Base-by-base conservation (phyloP, 2,888 invertebrate genomes). In the Eueremaeus valkanovi region DNA sequence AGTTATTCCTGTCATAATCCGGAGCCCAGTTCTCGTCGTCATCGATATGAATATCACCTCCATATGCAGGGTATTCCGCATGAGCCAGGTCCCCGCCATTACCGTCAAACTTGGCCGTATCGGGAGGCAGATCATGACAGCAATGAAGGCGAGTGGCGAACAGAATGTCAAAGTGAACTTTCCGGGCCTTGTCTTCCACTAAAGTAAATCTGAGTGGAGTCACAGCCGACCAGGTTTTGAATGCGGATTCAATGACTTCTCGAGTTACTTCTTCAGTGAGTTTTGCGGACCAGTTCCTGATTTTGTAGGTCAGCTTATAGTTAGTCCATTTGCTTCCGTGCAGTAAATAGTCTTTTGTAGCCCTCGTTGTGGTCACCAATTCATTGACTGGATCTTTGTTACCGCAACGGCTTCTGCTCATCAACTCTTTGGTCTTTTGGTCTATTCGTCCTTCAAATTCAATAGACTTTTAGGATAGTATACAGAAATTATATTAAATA, bases 301-400 rank as follows among this genome's bases (percentile, higher is more conserved):
- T 21, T 13, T 40, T 68, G 8, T 68, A 68, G 1, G 68, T 68
- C 1, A 68, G 24, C 68, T 68, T 68, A 68, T 36, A 42, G 24
- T 68, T 68, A 21, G 40, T 68, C 68, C 68, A 68, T 68, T 68
- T 40, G 42, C 68, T 68, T 8, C 68, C 36, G 0, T 68, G 24
- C 0, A 68, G 42, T 13, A 24, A n/a, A 24, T 24, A 68, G 3
- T 40, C n/a, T 21, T 8, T 63, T 3, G 24, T 2, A 6, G 5
- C 6, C 24, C 21, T 68, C 13, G 24, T 40, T 31, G 18, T n/a
- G 3, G 6, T 21, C 51, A 0, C 11, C 24, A 27, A 55, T 55
- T n/a, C 1, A n/a, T 1, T 18, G 6, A 42, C 36, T 2, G 68
- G 68, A 68, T 68, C 68, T 40, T 24, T 36, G 31, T 68, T 68